Base-by-base conservation (phyloP, 2,113 vertebrate genomes). In the Heterochromis multidens region DNA sequence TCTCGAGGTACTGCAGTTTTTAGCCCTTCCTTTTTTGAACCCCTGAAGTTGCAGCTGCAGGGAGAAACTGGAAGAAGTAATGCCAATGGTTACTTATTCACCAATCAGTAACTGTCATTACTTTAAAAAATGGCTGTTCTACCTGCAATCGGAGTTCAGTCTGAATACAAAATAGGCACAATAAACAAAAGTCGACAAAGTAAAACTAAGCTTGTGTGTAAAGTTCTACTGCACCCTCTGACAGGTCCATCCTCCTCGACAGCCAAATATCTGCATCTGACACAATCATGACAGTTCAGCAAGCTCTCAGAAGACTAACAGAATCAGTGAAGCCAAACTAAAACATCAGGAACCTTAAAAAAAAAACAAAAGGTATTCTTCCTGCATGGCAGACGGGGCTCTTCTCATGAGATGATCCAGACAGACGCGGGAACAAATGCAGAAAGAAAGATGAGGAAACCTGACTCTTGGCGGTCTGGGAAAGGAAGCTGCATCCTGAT, bases 401-500 rank as follows among this genome's bases (percentile, higher is more conserved):
- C 40, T 87, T 65, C 70, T 72, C 86, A 17, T 62, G 77, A 80
- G 80, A 87, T 65, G 65, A 25, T 84, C 35, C 43, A 58, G 33
- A 82, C 77, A 62, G 72, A 61, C 37, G 19, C 1, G 1, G 29
- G 63, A 62, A 37, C 70, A 84, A 84, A 90, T 31, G 23, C 59
- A 74, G 57, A 84, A 29, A 86, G 62, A 59, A 78, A 57, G 61
- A 63, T 60, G 27, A 23, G 56, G 56, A 79, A 86, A 82, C 60
- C 56, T 60, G 65, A 84, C 82, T 83, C 79, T 79, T 83, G 81
- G 83, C 79, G 56, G 79, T 27, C 82, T 23, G 67, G 43, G 61
- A 54, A 83, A 86, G 86, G 61, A 86, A 81, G 83, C 88, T 86
- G 88, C 85, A 87, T 87, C 81, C 82, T 93, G 90, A 89, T 25